These are phyloP conservation scores for Drosophila teissieri DNA, from an alignment of 1,140 invertebrate genomes.

Conservation along the genomic window DNA sequence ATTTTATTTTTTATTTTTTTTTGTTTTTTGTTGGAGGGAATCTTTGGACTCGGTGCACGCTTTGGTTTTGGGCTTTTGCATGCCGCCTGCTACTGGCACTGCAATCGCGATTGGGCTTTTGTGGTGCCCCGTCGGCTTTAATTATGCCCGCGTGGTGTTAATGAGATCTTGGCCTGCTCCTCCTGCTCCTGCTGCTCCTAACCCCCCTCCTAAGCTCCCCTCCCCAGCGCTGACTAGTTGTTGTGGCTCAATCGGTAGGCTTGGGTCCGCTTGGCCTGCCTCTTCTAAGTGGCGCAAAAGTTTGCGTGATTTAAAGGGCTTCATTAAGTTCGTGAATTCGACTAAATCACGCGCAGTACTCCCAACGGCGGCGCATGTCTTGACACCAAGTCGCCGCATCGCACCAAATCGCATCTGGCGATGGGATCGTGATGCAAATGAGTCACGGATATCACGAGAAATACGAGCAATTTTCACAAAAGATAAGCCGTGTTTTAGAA, in stretches of 20 bases:
- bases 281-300: constrained; percentile 78
- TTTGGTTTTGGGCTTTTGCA: constrained; percentile 46
- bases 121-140: constrained; percentile 73
- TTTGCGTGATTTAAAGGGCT: constrained; percentile 84
- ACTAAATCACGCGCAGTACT: constrained; percentile 81
- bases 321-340: constrained; percentile 85
- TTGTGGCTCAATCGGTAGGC: constrained; percentile 66
- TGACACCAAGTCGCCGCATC: constrained; percentile 52
- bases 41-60: constrained; percentile 43
- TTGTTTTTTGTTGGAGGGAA: constrained; percentile 10
- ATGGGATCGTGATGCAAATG: constrained; percentile 35
- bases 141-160: constrained; percentile 84
- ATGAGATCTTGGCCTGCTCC: constrained; percentile 75
- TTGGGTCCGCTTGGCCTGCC: constrained; percentile 19
- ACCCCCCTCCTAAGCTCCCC: background rate
- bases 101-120: constrained; percentile 76
- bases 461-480: too few species aligned
- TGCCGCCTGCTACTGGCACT: constrained; percentile 51
- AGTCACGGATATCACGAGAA: constrained; percentile 16
- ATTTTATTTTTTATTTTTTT: background rate
- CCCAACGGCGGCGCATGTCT: constrained; percentile 67
- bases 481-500: too few species aligned
- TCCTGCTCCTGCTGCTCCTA: constrained; percentile 11
- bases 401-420: constrained; percentile 10
- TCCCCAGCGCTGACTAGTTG: constrained; percentile 53